A percentile compares a stretch with the other conserved stretches of the same genome.
phyloP scores from a whole-genome alignment of 2,113 vertebrate species.

The Hiodon tergisus region DNA sequence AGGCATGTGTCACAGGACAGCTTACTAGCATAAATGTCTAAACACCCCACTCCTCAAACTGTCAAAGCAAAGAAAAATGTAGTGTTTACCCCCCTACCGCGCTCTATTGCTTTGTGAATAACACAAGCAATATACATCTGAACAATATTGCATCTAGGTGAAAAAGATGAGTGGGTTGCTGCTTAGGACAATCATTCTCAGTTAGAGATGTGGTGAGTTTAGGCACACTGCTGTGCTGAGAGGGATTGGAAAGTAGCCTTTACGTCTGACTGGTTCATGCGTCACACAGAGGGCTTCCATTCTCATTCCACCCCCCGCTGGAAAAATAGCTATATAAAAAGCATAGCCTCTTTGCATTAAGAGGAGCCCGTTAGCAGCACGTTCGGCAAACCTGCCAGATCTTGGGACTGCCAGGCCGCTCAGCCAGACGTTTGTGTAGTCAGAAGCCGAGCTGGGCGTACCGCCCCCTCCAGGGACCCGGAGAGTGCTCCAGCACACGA shows the following conservation, averaged over 20 bases:
- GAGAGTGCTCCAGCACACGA: slow-evolving; percentile 35
- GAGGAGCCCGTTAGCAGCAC: too few species aligned
- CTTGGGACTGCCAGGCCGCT: too few species aligned
- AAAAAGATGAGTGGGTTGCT: neutral
- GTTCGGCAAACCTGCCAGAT: too few species aligned
- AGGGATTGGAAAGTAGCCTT: neutral
- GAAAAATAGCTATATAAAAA: too few species aligned
- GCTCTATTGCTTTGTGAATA: neutral
- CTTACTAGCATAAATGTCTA: slow-evolving; percentile 26
- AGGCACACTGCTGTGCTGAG: neutral
- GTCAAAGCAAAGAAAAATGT: slow-evolving; percentile 10
- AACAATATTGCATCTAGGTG: neutral
- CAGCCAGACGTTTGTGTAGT: too few species aligned
- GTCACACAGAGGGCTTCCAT: neutral
- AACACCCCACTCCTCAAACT: slow-evolving; percentile 32
- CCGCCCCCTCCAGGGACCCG: slow-evolving; percentile 4
- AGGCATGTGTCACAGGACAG: slow-evolving; percentile 28
- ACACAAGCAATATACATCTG: neutral
- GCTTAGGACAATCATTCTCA: neutral
- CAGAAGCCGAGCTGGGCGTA: too few species aligned
- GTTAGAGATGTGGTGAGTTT: too few species aligned
- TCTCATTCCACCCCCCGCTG: too few species aligned
- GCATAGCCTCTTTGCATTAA: too few species aligned
- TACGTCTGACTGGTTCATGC: neutral
- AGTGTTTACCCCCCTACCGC: slow-evolving; percentile 2